phyloP scores from a whole-genome alignment of 2,888 invertebrate species.

The Ischnura elegans region DNA sequence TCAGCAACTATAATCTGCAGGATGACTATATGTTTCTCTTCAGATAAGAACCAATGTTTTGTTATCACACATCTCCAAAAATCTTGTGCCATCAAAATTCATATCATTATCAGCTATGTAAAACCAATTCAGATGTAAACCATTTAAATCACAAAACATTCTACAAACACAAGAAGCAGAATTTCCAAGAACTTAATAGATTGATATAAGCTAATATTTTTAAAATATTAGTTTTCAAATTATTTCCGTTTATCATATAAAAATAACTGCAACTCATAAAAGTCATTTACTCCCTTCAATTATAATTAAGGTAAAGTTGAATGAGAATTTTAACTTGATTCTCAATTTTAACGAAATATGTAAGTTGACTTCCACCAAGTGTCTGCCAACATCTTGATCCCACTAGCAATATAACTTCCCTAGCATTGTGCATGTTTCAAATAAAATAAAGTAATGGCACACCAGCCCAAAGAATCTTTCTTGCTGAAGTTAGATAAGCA shows the following conservation, averaged over 20 bases:
- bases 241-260: not conserved
- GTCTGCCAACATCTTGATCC: not conserved
- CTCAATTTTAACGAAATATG: not conserved
- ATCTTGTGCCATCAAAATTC: conserved; percentile 46
- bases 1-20: conserved; percentile 8
- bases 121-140: conserved; percentile 28
- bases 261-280: conserved; percentile 11
- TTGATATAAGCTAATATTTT: not conserved
- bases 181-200: not conserved
- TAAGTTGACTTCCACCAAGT: not conserved
- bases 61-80: conserved; percentile 59
- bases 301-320: not conserved
- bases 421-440: not conserved
- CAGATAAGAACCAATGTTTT: conserved; percentile 42
- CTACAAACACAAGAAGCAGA: not conserved
- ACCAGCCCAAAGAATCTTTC: not conserved
- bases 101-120: not conserved
- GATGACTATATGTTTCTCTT: conserved; percentile 41
- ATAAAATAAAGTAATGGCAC: not conserved
- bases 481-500: not conserved
- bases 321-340: not conserved
- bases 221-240: not conserved
- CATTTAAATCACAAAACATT: not conserved
- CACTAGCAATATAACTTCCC: not conserved
- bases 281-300: not conserved